phyloP scores from a whole-genome alignment of 2,888 invertebrate genomes.

The Oxyscelio sp. region DNA sequence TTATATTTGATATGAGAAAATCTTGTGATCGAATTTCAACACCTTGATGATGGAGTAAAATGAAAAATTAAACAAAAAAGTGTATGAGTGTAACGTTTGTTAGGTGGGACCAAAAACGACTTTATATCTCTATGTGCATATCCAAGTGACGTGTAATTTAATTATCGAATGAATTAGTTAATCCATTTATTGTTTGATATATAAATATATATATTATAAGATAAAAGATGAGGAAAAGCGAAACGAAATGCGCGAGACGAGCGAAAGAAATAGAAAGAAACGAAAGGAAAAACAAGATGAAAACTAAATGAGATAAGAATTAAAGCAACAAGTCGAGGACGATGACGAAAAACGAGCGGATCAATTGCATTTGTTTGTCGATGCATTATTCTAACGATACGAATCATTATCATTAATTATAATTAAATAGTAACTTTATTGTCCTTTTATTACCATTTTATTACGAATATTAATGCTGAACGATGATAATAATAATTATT shows the following conservation, averaged over 20 bases:
- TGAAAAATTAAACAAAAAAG: constrained; percentile 77
- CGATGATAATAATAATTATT: constrained; percentile 81
- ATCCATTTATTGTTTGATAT: constrained; percentile 87
- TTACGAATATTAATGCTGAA: constrained; percentile 77
- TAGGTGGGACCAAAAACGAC: constrained; percentile 89
- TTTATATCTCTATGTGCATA: constrained; percentile 89
- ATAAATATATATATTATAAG: constrained; percentile 72
- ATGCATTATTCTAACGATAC: constrained; percentile 87
- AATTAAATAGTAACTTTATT: constrained; percentile 82
- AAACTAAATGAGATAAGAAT: constrained; percentile 70
- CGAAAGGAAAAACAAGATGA: constrained; percentile 79
- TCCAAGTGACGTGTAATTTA: constrained; percentile 88
- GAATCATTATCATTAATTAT: constrained; percentile 81
- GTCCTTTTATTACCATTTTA: constrained; percentile 82
- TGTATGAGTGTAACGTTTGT: constrained; percentile 88
- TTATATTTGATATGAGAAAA: too few species aligned
- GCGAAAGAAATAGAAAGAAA: constrained; percentile 53
- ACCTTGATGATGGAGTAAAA: neutral
- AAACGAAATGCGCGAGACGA: constrained; percentile 55
- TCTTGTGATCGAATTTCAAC: too few species aligned
- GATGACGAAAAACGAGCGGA: constrained; percentile 82
- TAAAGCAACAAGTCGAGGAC: constrained; percentile 83
- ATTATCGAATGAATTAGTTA: constrained; percentile 87
- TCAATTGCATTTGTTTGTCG: constrained; percentile 88
- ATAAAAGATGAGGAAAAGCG: constrained; percentile 51